Percentiles rank a stretch among this genome's conserved stretches.
Evolutionary conservation across 2,113 vertebrate species (phyloP).

Genomic region (Macrotis lagotis): DNA sequence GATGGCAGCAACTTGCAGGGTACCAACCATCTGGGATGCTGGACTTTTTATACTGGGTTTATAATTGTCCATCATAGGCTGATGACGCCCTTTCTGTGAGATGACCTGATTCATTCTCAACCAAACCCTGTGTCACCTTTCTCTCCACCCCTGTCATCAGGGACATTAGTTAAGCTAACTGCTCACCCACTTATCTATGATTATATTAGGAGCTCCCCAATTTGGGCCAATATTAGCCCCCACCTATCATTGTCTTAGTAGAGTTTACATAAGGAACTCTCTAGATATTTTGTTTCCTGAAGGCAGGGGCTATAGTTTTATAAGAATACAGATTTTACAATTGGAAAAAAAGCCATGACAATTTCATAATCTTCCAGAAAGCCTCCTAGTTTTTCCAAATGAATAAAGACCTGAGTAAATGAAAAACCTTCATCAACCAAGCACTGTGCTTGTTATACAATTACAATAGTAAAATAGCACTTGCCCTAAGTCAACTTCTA

Average conservation of each 20-base stretch:
- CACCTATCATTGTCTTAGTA: conserved; percentile 44
- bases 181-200: conserved; percentile 39
- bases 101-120: conserved; percentile 80
- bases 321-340: not conserved
- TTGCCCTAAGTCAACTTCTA: not conserved
- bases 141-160: conserved; percentile 70
- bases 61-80: conserved; percentile 51
- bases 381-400: not conserved
- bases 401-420: not conserved
- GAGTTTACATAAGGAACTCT: conserved; percentile 39
- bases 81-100: conserved; percentile 72
- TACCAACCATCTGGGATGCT: not conserved
- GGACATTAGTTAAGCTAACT: conserved; percentile 49
- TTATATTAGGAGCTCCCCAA: conserved; percentile 63
- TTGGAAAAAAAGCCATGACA: not conserved
- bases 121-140: conserved; percentile 77
- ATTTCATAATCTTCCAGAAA: not conserved
- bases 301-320: not conserved
- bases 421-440: not conserved
- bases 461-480: not conserved
- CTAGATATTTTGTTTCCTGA: not conserved
- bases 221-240: conserved; percentile 62
- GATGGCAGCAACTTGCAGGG: conserved; percentile 74
- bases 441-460: not conserved
- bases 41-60: conserved; percentile 80